Evolutionary conservation across 2,888 invertebrate genomes (phyloP).

Genomic region (Atrina japonica): DNA sequence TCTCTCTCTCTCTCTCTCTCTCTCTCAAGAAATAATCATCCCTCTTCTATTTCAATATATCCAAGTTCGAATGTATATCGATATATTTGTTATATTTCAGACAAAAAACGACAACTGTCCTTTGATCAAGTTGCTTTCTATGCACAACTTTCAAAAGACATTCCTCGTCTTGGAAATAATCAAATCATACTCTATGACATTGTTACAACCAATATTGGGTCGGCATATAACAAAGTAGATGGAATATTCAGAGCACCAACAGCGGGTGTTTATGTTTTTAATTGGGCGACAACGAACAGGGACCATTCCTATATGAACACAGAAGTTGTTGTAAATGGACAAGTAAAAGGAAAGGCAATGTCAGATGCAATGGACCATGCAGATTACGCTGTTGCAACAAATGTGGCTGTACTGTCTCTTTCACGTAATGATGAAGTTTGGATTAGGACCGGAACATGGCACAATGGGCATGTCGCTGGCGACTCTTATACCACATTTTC

Average conservation of each 20-base stretch:
- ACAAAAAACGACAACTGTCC: neutral
- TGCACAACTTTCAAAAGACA: conserved; percentile 34
- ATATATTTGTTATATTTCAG: too few relatives aligned
- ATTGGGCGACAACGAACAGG: conserved; percentile 41
- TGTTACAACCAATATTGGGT: conserved; percentile 47
- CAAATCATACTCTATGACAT: conserved; percentile 41
- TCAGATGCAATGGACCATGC: conserved; percentile 40
- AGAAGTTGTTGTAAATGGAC: conserved; percentile 39
- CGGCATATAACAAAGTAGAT: conserved; percentile 39
- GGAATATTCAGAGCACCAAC: conserved; percentile 45
- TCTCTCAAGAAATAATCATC: too few relatives aligned
- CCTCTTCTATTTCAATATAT: too few relatives aligned
- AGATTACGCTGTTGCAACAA: conserved; percentile 40
- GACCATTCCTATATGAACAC: conserved; percentile 38
- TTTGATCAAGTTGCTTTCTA: conserved; percentile 31
- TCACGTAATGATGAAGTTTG: conserved; percentile 38
- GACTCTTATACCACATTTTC: conserved; percentile 35
- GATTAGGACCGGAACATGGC: conserved; percentile 34
- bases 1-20: too few relatives aligned
- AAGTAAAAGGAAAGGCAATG: conserved; percentile 27
- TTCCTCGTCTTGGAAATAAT: conserved; percentile 30
- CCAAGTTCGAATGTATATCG: too few relatives aligned
- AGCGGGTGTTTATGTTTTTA: conserved; percentile 43
- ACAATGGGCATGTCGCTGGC: conserved; percentile 28
- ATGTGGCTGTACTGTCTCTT: conserved; percentile 36